Conservation (phyloP, 2,888 invertebrate genomes). For the Dilophus febrilis region DNA sequence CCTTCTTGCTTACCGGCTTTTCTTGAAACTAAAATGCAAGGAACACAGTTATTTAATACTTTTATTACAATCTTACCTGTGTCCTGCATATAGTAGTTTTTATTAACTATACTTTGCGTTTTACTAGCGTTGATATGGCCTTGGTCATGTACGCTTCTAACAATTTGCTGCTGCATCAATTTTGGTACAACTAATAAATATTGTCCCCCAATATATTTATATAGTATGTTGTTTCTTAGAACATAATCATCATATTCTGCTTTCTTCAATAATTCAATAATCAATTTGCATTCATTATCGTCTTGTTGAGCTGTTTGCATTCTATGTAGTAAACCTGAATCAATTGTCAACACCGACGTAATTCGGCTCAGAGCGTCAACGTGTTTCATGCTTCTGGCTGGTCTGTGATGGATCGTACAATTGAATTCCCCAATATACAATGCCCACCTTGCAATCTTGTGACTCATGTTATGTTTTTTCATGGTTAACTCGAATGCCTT, state of each 20-base stretch:
- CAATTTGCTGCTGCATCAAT: slow-evolving; percentile 4
- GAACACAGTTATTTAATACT: too few relatives aligned
- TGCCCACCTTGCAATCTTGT: slow-evolving; percentile 15
- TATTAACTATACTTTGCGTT: too few relatives aligned
- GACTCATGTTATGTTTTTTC: slow-evolving; percentile 18
- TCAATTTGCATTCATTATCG: slow-evolving; percentile 10
- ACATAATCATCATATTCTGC: slow-evolving; percentile 9
- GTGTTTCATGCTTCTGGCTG: slow-evolving; percentile 10
- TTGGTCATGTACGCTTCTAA: slow-evolving; percentile 18
- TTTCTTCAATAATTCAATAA: slow-evolving; percentile 9
- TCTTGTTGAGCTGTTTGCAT: slow-evolving; percentile 7
- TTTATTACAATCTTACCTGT: slow-evolving; percentile 3
- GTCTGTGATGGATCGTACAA: slow-evolving; percentile 9
- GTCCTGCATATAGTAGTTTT: slow-evolving; percentile 4
- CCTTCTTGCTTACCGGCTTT: slow-evolving; percentile 16
- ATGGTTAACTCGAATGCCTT: slow-evolving; percentile 18
- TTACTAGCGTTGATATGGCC: slow-evolving; percentile 21
- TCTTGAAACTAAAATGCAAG: background rate
- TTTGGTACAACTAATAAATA: slow-evolving; percentile 7
- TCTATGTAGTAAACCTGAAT: background rate
- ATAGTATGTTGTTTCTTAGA: slow-evolving; percentile 7
- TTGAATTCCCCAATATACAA: slow-evolving; percentile 11
- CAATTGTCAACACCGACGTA: slow-evolving; percentile 2
- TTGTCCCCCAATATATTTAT: slow-evolving; percentile 8
- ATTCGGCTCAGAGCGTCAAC: slow-evolving; percentile 11